A percentile compares a stretch with the other conserved stretches of the same genome.
Evolutionary conservation across 1,140 invertebrate species (phyloP).

Genomic region (Amyelois transitella): DNA sequence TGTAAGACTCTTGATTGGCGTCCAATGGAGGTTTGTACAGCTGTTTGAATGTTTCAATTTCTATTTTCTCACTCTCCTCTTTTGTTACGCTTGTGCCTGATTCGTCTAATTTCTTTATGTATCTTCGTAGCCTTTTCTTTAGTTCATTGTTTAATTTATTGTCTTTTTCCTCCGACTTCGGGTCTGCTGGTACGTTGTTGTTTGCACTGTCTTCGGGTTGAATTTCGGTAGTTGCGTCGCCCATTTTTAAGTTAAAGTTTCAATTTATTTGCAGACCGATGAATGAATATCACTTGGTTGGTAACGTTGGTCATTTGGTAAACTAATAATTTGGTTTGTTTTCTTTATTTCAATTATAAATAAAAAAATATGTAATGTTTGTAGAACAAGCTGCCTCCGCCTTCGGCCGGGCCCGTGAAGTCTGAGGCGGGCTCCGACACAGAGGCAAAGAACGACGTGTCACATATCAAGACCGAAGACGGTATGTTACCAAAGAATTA

Average conservation of each 20-base stretch:
- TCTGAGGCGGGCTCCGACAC: slow-evolving; percentile 51
- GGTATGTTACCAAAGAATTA: too few species aligned
- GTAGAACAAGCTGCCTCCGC: slow-evolving; percentile 49
- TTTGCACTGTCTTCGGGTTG: slow-evolving; percentile 33
- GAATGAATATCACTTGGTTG: too few species aligned
- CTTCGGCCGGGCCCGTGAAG: slow-evolving; percentile 34
- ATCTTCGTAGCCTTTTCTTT: slow-evolving; percentile 50
- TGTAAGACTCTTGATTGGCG: slow-evolving; percentile 48
- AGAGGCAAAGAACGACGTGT: slow-evolving; percentile 45
- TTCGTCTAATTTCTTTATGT: slow-evolving; percentile 58
- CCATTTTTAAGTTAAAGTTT: slow-evolving; percentile 26
- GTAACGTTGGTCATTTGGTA: too few species aligned
- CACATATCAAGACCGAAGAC: slow-evolving; percentile 53
- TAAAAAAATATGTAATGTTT: slow-evolving; percentile 18
- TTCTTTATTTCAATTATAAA: too few species aligned
- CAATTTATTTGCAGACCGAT: too few species aligned
- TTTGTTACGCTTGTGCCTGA: slow-evolving; percentile 47
- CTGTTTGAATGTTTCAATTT: slow-evolving; percentile 59
- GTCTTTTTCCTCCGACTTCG: slow-evolving; percentile 26
- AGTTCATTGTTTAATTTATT: slow-evolving; percentile 45
- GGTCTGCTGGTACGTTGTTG: slow-evolving; percentile 13
- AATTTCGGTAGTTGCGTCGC: slow-evolving; percentile 26
- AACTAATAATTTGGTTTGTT: too few species aligned
- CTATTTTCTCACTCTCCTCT: slow-evolving; percentile 56
- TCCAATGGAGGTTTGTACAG: slow-evolving; percentile 56